Conservation (phyloP, 92 coral and sea anemone species). For the Virgularia gustaviana region DNA sequence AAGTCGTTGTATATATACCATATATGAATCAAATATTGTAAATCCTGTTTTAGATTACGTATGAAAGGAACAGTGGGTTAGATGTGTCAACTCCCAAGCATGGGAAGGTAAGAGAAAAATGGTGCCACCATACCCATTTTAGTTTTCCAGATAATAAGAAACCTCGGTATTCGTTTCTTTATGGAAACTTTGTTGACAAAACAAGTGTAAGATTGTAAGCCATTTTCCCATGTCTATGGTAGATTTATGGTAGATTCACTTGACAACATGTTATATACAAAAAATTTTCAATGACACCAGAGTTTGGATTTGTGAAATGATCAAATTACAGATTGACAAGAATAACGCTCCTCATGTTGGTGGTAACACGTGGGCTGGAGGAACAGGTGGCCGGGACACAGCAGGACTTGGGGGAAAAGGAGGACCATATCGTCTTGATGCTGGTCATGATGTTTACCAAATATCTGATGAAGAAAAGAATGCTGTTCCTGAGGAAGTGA, state of each 20-base stretch:
- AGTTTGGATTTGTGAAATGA: background rate
- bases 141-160: too few relatives aligned
- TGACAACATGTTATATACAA: too few relatives aligned
- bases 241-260: too few relatives aligned
- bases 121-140: too few relatives aligned
- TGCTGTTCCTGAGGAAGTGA: constrained; percentile 93
- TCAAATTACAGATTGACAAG: constrained; percentile 68
- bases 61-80: constrained; percentile 78
- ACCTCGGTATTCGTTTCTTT: too few relatives aligned
- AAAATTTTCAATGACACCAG: background rate
- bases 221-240: too few relatives aligned
- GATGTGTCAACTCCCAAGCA: constrained; percentile 87
- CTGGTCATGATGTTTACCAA: constrained; percentile 94
- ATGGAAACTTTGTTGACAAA: too few relatives aligned
- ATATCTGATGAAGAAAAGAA: constrained; percentile 85
- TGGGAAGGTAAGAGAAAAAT: constrained; percentile 69
- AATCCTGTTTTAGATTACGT: constrained; percentile 53
- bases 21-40: background rate
- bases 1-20: background rate
- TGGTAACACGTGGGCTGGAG: constrained; percentile 99
- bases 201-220: too few relatives aligned
- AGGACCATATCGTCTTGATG: constrained; percentile 95
- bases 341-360: constrained; percentile 86
- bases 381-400: constrained; percentile 99
- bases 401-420: constrained; percentile 99